Base-by-base conservation (phyloP, 2,888 invertebrate genomes). In the Lasioglossum morio region DNA sequence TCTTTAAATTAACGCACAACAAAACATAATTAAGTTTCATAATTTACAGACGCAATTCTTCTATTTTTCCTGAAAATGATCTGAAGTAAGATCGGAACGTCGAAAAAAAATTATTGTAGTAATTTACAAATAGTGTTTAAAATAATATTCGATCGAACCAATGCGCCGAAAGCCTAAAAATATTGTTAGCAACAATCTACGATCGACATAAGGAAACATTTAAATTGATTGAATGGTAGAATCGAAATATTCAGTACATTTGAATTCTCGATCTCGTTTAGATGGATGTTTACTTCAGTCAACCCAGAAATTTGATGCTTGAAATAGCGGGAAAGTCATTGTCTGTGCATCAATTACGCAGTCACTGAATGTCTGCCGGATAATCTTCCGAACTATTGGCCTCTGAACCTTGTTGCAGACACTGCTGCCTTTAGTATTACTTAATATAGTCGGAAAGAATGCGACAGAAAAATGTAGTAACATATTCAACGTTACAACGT, bases 301-400 rank as follows among this genome's bases (percentile, higher is more conserved):
- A 57, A 19, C 48, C 19, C 23, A 66, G 43, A 79, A 69, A 72
- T 37, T 30, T 43, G 2, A 57, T n/a, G 30, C 37, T 37, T 19
- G 23, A 66, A 66, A 7, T n/a, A 27, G 27, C 37, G 19, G 10
- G 37, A n/a, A 53, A 60, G 19, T 63, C 30, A 77, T 75, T 69
- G 66, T 34, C 30, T 72, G 48, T 57, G 63, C 40, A 46, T 63
- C 40, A 34, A 43, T 88, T 79, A 77, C 40, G 74, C 60, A 86
- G 74, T 78, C 57, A 10, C n/a, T 73, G 75, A 66, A 76, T 34
- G 72, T 81, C n/a, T 46, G 48, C 19, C 53, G 63, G 57, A 77
- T 90, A 85, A 90, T 87, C 86, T 79, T 74, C 2, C 79, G 82
- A 84, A 87, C 90, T 83, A 74, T 74, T 80, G 53, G 86, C 84